Evolutionary conservation across 1,140 invertebrate species (phyloP), one percentile per base, ranked within the genome.

Genomic region (Coelopa frigida): DNA sequence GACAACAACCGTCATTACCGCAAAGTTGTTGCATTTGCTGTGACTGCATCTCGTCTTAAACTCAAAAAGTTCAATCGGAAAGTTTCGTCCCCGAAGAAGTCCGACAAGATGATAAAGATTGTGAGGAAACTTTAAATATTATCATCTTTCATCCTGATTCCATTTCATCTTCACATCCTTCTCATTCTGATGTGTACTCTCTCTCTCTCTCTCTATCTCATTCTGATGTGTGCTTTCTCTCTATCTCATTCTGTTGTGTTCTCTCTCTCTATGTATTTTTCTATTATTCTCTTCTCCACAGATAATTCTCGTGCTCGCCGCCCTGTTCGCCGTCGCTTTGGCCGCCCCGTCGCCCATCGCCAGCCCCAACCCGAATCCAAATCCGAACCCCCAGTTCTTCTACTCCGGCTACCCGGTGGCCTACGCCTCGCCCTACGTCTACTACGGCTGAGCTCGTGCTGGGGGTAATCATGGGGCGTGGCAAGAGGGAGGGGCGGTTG

Each of bases 381-480:
- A 44, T 5, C 59, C 59, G 1, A 50, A 31, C n/a, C 59, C 59
- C 6, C 59, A 61, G 31, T 49, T 57, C 12, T 18, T 53, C 18
- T 61, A 61, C 50, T 50, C 57, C 2, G 57, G 50, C 8, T 61
- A 61, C 41, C 59, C 59, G 8, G 52, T 50, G 24, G 57, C 38
- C 12, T 62, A 61, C 11, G 43, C 46, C 12, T 61, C 59, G 0
- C 60, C 59, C 3, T 63, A 61, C 39, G 49, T 57, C 32, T 62
- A 55, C 48, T 59, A 62, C 42, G 59, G 57, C 10, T 61, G 31
- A 59, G n/a, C n/a, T n/a, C n/a, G n/a, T n/a, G n/a, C n/a, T n/a
- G n/a, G n/a, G n/a, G n/a, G n/a, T n/a, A n/a, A n/a, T n/a, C n/a
- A n/a, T n/a, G n/a, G n/a, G n/a, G n/a, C n/a, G n/a, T n/a, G n/a